Evolutionary conservation across 2,888 invertebrate genomes (phyloP), one percentile per base, ranked within the genome.

Genomic region (Gandaritis pyraliata): DNA sequence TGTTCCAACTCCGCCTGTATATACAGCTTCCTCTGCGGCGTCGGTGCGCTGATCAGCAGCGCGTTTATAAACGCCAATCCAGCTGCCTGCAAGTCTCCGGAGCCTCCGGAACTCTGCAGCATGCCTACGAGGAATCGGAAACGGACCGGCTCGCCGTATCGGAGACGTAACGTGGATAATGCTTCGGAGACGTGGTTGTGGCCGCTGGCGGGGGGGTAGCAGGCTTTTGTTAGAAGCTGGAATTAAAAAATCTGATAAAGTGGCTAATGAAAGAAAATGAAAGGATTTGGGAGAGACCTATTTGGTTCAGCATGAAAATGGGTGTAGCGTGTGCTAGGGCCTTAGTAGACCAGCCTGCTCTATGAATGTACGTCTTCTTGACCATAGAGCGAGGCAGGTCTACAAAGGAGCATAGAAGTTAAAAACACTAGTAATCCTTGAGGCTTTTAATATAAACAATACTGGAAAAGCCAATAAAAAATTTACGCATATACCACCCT

Each of bases 91-190:
- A 97, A 90, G 66, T 96, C 96, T 0, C 95, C 95, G 0, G 94
- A 93, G 0, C 95, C 95, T 13, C 96, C 95, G 0, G 95, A 93
- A 58, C 97, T 96, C 74, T 96, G 95, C 61, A 98, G 93, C 94
- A 98, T 97, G 1, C 98, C 98, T 7, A 97, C 96, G 0, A 98
- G 93, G 80, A 98, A 96, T 64, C 98, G 94, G 87, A 98, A 98
- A 79, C 98, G 94, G 6, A 98, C 98, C 0, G 98, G 98, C 82
- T 98, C 98, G 3, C 97, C 98, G 80, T 97, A 97, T 62, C 97
- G 94, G 6, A 98, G 92, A 39, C 98, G 93, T 55, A 98, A 93
- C 0, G 98, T 97, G 0, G 98, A 97, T 69, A 98, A 94, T 0
- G 98, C 97, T 84, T 98, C 98, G 0, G 98, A 96, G 13, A 98